phyloP scores from a whole-genome alignment of 2,888 invertebrate species.

The Brachynemurus nebulosus region DNA sequence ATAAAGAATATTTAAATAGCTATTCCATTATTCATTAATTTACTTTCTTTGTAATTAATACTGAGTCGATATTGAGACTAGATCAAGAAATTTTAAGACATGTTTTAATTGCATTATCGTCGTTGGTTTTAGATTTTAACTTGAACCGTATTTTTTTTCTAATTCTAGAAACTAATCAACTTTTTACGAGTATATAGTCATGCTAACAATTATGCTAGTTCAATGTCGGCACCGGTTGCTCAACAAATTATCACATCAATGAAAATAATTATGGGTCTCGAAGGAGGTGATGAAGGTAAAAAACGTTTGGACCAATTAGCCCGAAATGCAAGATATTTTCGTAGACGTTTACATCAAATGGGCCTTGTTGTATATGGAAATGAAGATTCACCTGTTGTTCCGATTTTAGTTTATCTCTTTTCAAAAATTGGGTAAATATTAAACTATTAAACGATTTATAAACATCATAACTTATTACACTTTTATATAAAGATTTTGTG shows the following conservation, averaged over 20 bases:
- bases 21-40: too few relatives aligned
- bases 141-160: slow-evolving; percentile 9
- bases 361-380: slow-evolving; percentile 89
- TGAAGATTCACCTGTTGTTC: slow-evolving; percentile 91
- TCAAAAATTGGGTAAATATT: slow-evolving; percentile 76
- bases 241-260: slow-evolving; percentile 84
- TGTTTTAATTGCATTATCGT: too few relatives aligned
- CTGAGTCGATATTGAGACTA: too few relatives aligned
- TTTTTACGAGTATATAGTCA: slow-evolving; percentile 68
- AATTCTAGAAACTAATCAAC: slow-evolving; percentile 51
- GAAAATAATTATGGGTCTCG: slow-evolving; percentile 73
- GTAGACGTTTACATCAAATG: slow-evolving; percentile 64
- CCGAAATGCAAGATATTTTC: slow-evolving; percentile 71
- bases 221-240: slow-evolving; percentile 81
- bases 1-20: too few relatives aligned
- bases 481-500: too few relatives aligned
- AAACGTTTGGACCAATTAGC: slow-evolving; percentile 56
- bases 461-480: not conserved
- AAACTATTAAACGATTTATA: slow-evolving; percentile 1
- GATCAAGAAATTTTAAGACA: too few relatives aligned
- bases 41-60: too few relatives aligned
- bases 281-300: slow-evolving; percentile 56
- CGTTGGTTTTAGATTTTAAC: too few relatives aligned
- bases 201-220: slow-evolving; percentile 71
- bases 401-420: slow-evolving; percentile 86